Base-by-base conservation (phyloP, 2,888 invertebrate species). In the Drosophila neonasuta region DNA sequence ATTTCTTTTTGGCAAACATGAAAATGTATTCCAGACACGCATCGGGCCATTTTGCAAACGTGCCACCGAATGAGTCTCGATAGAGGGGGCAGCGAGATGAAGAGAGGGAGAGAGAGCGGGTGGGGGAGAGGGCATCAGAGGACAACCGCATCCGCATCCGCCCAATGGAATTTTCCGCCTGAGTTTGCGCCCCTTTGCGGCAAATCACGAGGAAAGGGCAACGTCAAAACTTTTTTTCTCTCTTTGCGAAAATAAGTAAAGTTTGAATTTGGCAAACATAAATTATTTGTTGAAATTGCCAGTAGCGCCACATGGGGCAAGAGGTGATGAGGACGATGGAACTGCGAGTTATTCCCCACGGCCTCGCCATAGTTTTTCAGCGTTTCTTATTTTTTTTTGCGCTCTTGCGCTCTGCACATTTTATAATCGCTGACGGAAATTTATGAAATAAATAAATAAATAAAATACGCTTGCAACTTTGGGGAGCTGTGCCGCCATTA, bases 21-120 rank as follows among this genome's bases (percentile, higher is more conserved):
- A 74, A 87, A 89, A 90, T 88, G 87, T 90, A 90, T 90, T 90
- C 90, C 65, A 85, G 79, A 88, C 90, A 90, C 90, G 90, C 90
- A 90, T 87, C 73, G 75, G 73, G 88, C 89, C 90, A 90, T 89
- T 88, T 89, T 89, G 87, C 84, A 88, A 90, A 89, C 89, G 90
- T 90, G 90, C 88, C 86, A 86, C 80, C 78, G 80, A 88, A 88
- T 88, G 80, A 86, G 80, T 55, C 75, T 74, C 65, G 63, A 59
- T 55, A 56, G 57, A 39, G 49, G 54, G 44, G 48, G 2, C 29
- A 39, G 45, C 20, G 1, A 13, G 32, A 2, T 1, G 1, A 1
- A 15, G n/a, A 17, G 4, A 2, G 6, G 8, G 34, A 2, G 30
- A 6, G 8, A 10, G 15, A 11, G n/a, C 15, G 49, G 56, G 55